Evolutionary conservation across 2,113 vertebrate genomes (phyloP).

Genomic region (Papio anubis): DNA sequence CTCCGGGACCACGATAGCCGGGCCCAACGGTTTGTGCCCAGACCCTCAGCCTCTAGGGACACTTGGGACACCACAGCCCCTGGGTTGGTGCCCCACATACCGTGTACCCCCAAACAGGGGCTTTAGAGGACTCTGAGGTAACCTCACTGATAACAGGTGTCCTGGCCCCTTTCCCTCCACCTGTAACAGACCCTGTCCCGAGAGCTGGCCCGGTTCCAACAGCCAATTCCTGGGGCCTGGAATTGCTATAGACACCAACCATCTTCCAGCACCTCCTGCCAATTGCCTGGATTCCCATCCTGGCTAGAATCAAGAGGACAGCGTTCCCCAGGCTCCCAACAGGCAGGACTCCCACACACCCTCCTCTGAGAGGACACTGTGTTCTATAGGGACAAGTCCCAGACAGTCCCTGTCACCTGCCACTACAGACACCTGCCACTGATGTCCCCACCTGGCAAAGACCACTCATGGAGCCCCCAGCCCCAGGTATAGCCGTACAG

Average conservation of each 20-base stretch:
- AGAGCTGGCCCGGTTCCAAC: fast-evolving
- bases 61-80: neutral
- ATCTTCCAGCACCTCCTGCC: neutral
- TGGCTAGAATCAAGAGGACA: neutral
- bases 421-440: neutral
- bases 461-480: neutral
- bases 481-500: neutral
- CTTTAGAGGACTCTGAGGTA: neutral
- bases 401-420: neutral
- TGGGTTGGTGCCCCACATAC: fast-evolving
- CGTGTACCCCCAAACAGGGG: neutral
- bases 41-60: fast-evolving
- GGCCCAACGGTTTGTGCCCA: neutral
- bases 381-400: fast-evolving
- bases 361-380: neutral
- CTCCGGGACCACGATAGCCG: fast-evolving
- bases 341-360: neutral
- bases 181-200: fast-evolving
- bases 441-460: neutral
- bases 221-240: neutral
- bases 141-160: neutral
- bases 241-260: neutral
- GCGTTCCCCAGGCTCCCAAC: fast-evolving
- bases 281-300: neutral
- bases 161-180: too few relatives aligned